These are phyloP conservation scores for Ditylenchus dipsaci DNA, from an alignment of 1,140 invertebrate species.

Conservation along the genomic window DNA sequence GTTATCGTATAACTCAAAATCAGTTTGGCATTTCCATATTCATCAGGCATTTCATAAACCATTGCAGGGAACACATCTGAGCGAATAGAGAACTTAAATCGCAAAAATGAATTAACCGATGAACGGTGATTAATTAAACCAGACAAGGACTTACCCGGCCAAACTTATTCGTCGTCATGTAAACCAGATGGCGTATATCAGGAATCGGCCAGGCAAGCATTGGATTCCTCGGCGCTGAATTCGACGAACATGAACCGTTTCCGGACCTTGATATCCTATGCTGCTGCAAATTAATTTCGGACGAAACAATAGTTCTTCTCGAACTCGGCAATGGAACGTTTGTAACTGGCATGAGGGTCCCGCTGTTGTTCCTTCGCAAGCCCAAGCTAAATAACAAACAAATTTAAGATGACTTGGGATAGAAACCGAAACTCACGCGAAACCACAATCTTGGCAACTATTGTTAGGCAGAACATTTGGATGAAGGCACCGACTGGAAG, in stretches of 20 bases:
- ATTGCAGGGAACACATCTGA: neutral
- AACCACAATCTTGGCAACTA: neutral
- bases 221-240: too few species aligned
- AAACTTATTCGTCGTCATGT: neutral
- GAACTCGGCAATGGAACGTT: too few species aligned
- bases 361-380: too few species aligned
- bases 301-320: too few species aligned
- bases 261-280: too few species aligned
- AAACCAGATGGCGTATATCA: neutral
- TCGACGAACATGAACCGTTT: too few species aligned
- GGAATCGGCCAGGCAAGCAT: neutral
- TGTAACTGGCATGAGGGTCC: too few species aligned
- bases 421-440: neutral
- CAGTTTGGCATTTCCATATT: neutral
- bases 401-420: too few species aligned
- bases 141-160: too few species aligned
- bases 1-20: neutral
- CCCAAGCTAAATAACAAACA: too few species aligned
- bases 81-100: neutral
- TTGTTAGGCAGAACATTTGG: neutral
- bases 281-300: too few species aligned
- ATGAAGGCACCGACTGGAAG: neutral
- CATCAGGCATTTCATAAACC: conserved; percentile 1
- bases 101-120: neutral
- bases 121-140: neutral